phyloP scores from a whole-genome alignment of 2,888 invertebrate species.

The Adela reaumurella region DNA sequence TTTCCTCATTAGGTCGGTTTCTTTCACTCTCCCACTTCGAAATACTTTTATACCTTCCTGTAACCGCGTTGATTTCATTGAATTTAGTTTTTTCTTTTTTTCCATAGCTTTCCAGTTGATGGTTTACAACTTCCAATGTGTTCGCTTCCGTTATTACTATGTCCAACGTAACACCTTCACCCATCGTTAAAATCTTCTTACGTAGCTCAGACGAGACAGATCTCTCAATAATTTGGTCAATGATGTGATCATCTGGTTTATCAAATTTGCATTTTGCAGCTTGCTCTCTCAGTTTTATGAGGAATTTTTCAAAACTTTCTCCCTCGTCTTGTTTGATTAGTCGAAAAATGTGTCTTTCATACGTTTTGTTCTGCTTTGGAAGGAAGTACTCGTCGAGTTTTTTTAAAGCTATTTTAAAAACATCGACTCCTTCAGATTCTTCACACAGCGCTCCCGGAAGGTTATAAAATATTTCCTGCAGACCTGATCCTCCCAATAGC shows the following conservation, averaged over 20 bases:
- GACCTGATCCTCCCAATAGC: background rate
- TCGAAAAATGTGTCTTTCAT: slow-evolving; percentile 14
- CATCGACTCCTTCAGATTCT: slow-evolving; percentile 1
- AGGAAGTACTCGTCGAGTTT: slow-evolving; percentile 15
- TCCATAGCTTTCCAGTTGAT: slow-evolving; percentile 5
- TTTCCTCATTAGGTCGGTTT: background rate
- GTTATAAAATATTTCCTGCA: slow-evolving; percentile 10
- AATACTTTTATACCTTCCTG: slow-evolving; percentile 1
- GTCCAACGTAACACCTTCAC: slow-evolving; percentile 6
- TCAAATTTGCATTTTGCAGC: slow-evolving; percentile 18
- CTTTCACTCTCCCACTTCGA: background rate
- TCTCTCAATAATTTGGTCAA: slow-evolving; percentile 17
- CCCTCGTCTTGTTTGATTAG: slow-evolving; percentile 15
- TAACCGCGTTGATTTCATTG: background rate
- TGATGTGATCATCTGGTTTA: slow-evolving; percentile 14
- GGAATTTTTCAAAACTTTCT: slow-evolving; percentile 18
- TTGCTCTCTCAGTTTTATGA: slow-evolving; percentile 18
- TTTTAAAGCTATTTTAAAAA: slow-evolving; percentile 11
- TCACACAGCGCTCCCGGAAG: slow-evolving; percentile 14
- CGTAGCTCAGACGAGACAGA: slow-evolving; percentile 9
- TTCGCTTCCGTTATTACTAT: slow-evolving; percentile 5
- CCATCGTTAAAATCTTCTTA: slow-evolving; percentile 7
- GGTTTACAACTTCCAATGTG: slow-evolving; percentile 6
- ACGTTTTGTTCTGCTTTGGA: slow-evolving; percentile 18
- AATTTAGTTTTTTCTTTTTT: background rate